Evolutionary conservation across 2,888 invertebrate genomes (phyloP), one percentile per base, ranked within the genome.

Genomic region (Timema podura): DNA sequence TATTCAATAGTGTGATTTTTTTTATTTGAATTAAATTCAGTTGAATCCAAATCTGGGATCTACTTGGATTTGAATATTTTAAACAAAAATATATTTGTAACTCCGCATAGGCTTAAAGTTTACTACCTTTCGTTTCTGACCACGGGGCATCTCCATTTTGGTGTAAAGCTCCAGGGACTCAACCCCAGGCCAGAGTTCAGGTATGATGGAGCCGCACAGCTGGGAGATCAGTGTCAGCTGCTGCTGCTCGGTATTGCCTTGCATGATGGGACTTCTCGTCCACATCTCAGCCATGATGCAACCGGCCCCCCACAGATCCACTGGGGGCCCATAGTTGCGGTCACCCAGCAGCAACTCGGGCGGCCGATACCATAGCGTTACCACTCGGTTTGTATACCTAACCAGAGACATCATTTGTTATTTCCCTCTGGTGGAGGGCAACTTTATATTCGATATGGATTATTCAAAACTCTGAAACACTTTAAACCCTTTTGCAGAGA

Each of bases 251-350:
- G 97, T 96, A 67, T 92, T 94, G 16, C 99, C 99, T 84, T 94
- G 94, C 94, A 95, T 95, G 72, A 95, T 95, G 0, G 95, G 98
- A 6, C 82, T 84, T 74, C 89, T 84, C 0, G 97, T 98, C 98
- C 98, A 99, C 95, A 99, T 95, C 84, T 99, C 99, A 0, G 98
- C 98, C 98, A 99, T 98, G 73, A 99, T 99, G 79, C 99, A 99
- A 0, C 99, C 99, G 0, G 96, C 98, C 0, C 94, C 94, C 94
- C 94, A 94, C 83, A 98, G 88, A 83, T 99, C 99, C 13, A 99
- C 96, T 0, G 97, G 93, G 0, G 98, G 95, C 0, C 96, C 96
- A 78, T 99, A 99, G 82, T 97, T 95, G 13, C 98, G 86, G 77
- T 96, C 94, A 49, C 96, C 91, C 8, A 90, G 80, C 13, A 91